phyloP scores from a whole-genome alignment of 2,888 invertebrate species.

The Kuschelorhynchus macadamiae region DNA sequence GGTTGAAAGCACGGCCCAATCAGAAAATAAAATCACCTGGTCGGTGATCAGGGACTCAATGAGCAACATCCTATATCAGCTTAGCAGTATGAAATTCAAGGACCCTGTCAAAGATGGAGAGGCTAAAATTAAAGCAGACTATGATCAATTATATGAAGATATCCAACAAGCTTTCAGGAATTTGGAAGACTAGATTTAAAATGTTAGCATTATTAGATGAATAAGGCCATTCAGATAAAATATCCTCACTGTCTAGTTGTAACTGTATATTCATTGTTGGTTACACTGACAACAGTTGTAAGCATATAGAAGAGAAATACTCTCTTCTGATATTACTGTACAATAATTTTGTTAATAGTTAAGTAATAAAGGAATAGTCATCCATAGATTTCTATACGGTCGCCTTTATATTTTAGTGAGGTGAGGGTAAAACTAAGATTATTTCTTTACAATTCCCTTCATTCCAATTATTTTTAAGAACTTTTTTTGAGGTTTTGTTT shows the following conservation, averaged over 20 bases:
- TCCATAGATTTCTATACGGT: constrained; percentile 47
- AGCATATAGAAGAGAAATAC: constrained; percentile 35
- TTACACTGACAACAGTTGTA: constrained; percentile 36
- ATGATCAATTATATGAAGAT: constrained; percentile 96
- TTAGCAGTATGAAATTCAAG: constrained; percentile 99
- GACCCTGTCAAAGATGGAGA: constrained; percentile 99
- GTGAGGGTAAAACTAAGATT: constrained; percentile 57
- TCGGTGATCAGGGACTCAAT: constrained; percentile 97
- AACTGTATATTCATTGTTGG: constrained; percentile 40
- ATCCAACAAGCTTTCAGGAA: constrained; percentile 98
- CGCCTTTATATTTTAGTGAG: constrained; percentile 44
- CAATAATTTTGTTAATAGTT: constrained; percentile 51
- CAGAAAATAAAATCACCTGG: constrained; percentile 99
- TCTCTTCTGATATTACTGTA: constrained; percentile 57
- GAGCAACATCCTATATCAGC: constrained; percentile 95
- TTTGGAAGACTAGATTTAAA: constrained; percentile 89
- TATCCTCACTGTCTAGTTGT: constrained; percentile 49
- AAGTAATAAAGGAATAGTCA: constrained; percentile 54
- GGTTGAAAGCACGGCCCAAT: constrained; percentile 98
- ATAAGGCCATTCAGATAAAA: constrained; percentile 28
- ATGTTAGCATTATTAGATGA: constrained; percentile 1
- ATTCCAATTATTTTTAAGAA: constrained; percentile 59
- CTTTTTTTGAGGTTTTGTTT: constrained; percentile 50
- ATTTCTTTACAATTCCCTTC: constrained; percentile 55
- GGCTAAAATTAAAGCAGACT: constrained; percentile 96